Percentiles rank a stretch among this genome's conserved stretches.
phyloP scores from a whole-genome alignment of 2,797 vertebrate genomes.

The Sebastes cheni region DNA sequence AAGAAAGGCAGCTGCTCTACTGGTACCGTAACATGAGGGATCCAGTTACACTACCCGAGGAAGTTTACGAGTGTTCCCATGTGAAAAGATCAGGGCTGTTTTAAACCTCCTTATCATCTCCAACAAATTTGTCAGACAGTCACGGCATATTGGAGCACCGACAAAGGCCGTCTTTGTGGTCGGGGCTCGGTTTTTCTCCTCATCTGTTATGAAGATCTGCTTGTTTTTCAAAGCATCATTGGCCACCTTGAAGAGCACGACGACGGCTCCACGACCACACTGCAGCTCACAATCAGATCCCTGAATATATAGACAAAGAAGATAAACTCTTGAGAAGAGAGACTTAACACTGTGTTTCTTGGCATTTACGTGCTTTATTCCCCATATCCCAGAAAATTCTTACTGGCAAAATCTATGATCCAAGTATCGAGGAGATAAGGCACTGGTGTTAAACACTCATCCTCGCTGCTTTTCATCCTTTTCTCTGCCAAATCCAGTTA shows the following conservation, averaged over 20 bases:
- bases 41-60: slow-evolving; percentile 71
- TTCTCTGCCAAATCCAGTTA: slow-evolving; percentile 61
- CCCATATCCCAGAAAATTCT: slow-evolving; percentile 10
- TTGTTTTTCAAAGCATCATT: slow-evolving; percentile 77
- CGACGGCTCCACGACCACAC: slow-evolving; percentile 54
- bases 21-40: slow-evolving; percentile 72
- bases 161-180: slow-evolving; percentile 82
- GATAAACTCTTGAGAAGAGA: slow-evolving; percentile 2
- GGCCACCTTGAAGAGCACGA: slow-evolving; percentile 68
- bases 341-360: not conserved
- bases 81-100: slow-evolving; percentile 65
- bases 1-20: slow-evolving; percentile 61
- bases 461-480: slow-evolving; percentile 25
- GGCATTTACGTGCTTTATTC: not conserved
- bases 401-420: not conserved
- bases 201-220: slow-evolving; percentile 70
- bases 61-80: slow-evolving; percentile 73
- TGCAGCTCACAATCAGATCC: slow-evolving; percentile 55
- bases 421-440: slow-evolving; percentile 3
- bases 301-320: slow-evolving; percentile 13
- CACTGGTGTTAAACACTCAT: slow-evolving; percentile 7
- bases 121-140: slow-evolving; percentile 80
- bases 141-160: slow-evolving; percentile 81
- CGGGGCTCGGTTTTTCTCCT: slow-evolving; percentile 43
- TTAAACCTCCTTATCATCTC: slow-evolving; percentile 78